Evolutionary conservation across 2,888 invertebrate species (phyloP).

Genomic region (Nematopogon swammerdamellus): DNA sequence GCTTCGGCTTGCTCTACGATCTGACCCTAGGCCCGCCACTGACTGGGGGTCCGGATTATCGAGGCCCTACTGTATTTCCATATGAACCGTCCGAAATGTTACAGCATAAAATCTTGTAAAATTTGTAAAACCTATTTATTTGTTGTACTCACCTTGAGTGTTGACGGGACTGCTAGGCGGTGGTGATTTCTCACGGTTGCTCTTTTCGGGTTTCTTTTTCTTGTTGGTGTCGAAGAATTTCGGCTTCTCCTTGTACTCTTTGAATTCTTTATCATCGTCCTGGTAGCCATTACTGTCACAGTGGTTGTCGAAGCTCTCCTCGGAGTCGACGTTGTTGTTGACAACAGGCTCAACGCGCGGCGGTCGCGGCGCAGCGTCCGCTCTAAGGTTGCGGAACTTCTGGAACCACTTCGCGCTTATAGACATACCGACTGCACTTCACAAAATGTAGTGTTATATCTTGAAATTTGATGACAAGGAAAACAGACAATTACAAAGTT

Average conservation of each 20-base stretch:
- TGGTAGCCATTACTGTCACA: slow-evolving; percentile 13
- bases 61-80: too few relatives aligned
- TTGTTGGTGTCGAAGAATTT: slow-evolving; percentile 17
- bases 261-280: slow-evolving; percentile 8
- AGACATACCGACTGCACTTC: too few relatives aligned
- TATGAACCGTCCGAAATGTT: too few relatives aligned
- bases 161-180: slow-evolving; percentile 6
- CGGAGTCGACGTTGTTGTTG: slow-evolving; percentile 9
- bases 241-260: slow-evolving; percentile 6
- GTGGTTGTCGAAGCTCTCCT: slow-evolving; percentile 15
- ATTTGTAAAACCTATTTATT: too few relatives aligned
- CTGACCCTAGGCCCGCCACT: too few relatives aligned
- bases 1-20: too few relatives aligned
- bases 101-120: too few relatives aligned
- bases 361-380: slow-evolving; percentile 49
- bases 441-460: too few relatives aligned
- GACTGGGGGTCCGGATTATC: too few relatives aligned
- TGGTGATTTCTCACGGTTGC: slow-evolving; percentile 12
- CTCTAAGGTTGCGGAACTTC: slow-evolving; percentile 40
- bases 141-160: slow-evolving; percentile 5
- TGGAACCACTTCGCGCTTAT: slow-evolving; percentile 29
- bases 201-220: slow-evolving; percentile 17
- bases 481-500: too few relatives aligned
- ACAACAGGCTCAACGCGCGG: slow-evolving; percentile 26
- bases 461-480: too few relatives aligned